Evolutionary conservation across 2,888 invertebrate genomes (phyloP).

Genomic region (Apamea sordens): DNA sequence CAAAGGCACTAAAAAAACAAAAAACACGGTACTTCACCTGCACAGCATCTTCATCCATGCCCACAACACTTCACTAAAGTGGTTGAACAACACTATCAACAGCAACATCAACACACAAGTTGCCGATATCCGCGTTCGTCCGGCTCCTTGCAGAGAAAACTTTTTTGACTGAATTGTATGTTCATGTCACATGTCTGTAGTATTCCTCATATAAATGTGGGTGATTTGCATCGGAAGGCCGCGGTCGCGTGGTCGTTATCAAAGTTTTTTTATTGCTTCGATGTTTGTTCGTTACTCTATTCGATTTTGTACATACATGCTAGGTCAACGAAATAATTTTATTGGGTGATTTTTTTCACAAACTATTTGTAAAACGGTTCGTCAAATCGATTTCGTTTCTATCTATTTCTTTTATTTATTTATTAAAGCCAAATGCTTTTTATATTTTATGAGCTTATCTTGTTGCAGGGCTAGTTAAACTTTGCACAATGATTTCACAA

Average conservation of each 20-base stretch:
- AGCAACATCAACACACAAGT: conserved; percentile 27
- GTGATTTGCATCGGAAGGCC: conserved; percentile 76
- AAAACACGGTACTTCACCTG: conserved; percentile 62
- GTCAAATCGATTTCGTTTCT: conserved; percentile 11
- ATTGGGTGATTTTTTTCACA: conserved; percentile 12
- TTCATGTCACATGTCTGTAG: conserved; percentile 78
- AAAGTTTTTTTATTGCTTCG: conserved; percentile 62
- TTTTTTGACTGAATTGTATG: conserved; percentile 81
- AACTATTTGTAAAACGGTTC: conserved; percentile 4
- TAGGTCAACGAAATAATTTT: conserved; percentile 24
- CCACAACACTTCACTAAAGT: conserved; percentile 47
- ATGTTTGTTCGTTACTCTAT: conserved; percentile 50
- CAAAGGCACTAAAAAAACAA: neutral
- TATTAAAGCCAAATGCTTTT: neutral
- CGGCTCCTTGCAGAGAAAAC: conserved; percentile 73
- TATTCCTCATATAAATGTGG: conserved; percentile 76
- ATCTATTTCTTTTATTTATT: too few relatives aligned
- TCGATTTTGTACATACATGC: conserved; percentile 39
- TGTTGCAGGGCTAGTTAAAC: too few relatives aligned
- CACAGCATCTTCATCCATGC: conserved; percentile 70
- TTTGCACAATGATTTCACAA: neutral
- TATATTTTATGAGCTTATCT: neutral
- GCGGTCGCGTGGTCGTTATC: conserved; percentile 77
- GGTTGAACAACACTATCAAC: conserved; percentile 22
- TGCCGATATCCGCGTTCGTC: conserved; percentile 69